Base-by-base conservation (phyloP, 1,140 invertebrate genomes). In the Camponotus vicinus region DNA sequence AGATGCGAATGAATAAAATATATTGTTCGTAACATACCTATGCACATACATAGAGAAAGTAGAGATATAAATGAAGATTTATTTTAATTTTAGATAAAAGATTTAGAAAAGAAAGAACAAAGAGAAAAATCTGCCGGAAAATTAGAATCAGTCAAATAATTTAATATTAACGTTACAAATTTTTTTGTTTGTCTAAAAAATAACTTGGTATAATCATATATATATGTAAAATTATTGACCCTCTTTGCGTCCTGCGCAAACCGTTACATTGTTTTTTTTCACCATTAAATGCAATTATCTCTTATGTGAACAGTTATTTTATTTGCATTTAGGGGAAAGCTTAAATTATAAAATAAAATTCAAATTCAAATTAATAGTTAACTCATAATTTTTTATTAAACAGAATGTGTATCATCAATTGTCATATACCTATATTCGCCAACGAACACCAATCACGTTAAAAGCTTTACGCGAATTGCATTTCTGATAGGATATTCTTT, bases 401-500 rank as follows among this genome's bases (percentile, higher is more conserved):
- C 18, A 34, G 70, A 55, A 55, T n/a, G 5, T 37, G 32, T 52
- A 37, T 49, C 32, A 11, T 73, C 27, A 73, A 73, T 55, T 55
- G 7, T 55, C 15, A 37, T 73, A 34, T 52, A 52, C 18, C 15
- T 52, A 52, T 52, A 52, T 52, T 55, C n/a, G 2, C 32, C 15
- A 55, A 57, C 34, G 21, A n/a, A 40, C 55, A 13, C 27, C 32
- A 55, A 57, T 55, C 27, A 15, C 49, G 49, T 73, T 73, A 73
- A 73, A 73, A 73, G 70, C 70, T 49, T 55, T 55, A 55, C 15
- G 70, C 49, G 27, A 73, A 55, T 55, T 69, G 67, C 67, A 49
- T 69, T 73, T 42, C 69, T 34, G 49, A 71, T 55, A 34, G 27
- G 32, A n/a, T 73, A 73, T 73, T 73, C 70, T 73, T 73, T 73